Evolutionary conservation across 2,113 vertebrate genomes (phyloP).

Genomic region (Clarias batrachus): DNA sequence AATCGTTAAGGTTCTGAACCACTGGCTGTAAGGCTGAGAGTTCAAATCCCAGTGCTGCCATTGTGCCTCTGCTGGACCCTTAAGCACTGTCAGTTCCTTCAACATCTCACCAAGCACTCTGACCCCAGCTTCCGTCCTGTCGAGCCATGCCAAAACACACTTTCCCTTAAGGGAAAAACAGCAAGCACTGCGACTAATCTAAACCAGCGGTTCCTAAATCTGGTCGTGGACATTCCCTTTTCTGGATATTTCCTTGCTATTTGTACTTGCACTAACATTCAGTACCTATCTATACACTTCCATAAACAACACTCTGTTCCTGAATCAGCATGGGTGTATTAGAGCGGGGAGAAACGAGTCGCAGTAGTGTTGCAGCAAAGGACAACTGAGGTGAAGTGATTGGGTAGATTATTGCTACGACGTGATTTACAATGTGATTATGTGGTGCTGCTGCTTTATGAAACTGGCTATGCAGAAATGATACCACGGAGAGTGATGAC

Average conservation of each 20-base stretch:
- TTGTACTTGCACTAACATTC: not conserved
- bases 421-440: not conserved
- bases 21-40: not conserved
- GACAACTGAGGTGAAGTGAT: not conserved
- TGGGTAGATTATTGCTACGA: not conserved
- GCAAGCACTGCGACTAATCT: not conserved
- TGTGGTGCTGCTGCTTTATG: not conserved
- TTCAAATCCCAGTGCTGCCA: slow-evolving; percentile 11
- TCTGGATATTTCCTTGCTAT: not conserved
- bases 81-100: slow-evolving; percentile 6
- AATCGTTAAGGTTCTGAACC: not conserved
- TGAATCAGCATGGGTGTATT: not conserved
- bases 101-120: not conserved
- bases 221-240: not conserved
- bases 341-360: not conserved
- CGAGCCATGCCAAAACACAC: not conserved
- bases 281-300: not conserved
- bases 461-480: not conserved
- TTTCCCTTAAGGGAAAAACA: not conserved
- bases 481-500: not conserved
- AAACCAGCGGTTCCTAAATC: not conserved
- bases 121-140: slow-evolving; percentile 5
- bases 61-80: not conserved
- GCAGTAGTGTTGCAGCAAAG: not conserved
- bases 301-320: not conserved